Evolutionary conservation across 2,797 vertebrate species (phyloP).

Genomic region (Luscinia luscinia): DNA sequence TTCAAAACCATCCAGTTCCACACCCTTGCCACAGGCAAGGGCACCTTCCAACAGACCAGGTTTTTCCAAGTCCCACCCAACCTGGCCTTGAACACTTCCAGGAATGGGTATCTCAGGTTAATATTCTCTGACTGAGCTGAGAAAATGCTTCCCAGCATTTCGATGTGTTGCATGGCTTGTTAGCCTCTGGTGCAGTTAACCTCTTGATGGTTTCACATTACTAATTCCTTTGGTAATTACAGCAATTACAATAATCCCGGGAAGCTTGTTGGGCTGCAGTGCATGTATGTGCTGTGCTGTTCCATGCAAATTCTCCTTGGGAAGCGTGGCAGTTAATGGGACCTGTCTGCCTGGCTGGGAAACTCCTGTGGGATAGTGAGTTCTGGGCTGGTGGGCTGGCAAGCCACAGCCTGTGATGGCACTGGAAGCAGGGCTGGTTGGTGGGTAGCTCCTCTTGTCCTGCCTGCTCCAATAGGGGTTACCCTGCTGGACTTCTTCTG

Average conservation of each 20-base stretch:
- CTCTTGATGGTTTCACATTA: neutral
- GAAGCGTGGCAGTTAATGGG: neutral
- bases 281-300: neutral
- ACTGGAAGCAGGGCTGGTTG: neutral
- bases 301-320: neutral
- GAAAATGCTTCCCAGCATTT: neutral
- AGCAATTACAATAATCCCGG: neutral
- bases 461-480: neutral
- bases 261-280: neutral
- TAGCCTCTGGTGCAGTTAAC: neutral
- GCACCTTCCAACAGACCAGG: neutral
- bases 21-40: neutral
- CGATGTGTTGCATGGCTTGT: accelerated
- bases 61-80: neutral
- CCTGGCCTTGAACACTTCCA: neutral
- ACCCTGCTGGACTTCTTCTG: neutral
- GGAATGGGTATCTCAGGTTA: neutral
- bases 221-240: slow-evolving; percentile 1
- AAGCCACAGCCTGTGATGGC: neutral
- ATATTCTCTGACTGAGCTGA: neutral
- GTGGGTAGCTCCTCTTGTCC: neutral
- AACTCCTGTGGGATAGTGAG: accelerated
- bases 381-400: neutral
- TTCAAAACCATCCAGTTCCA: neutral
- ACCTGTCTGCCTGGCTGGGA: accelerated